Evolutionary conservation across 2,113 vertebrate species (phyloP), one percentile per base, ranked within the genome.

Genomic region (Zootoca vivipara): DNA sequence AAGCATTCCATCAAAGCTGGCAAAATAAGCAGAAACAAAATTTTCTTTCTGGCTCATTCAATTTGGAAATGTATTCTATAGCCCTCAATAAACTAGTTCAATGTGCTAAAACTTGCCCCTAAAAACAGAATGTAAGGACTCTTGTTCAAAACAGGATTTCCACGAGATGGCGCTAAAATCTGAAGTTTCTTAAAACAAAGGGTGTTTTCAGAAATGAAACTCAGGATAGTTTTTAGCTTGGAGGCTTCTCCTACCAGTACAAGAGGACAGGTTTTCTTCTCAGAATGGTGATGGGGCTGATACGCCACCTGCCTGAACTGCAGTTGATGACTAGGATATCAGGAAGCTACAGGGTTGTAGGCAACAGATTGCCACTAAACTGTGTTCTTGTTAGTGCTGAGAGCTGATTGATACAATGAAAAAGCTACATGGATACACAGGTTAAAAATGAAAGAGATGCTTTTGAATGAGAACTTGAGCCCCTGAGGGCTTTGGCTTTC

Each of bases 161-260:
- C 95, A 92, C 87, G 33, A 90, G 95, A 62, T 95, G 95, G 89
- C 91, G 92, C 93, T 93, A 77, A 35, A 87, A 77, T 2, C 18
- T 92, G 90, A 83, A 80, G 0, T 86, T 52, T 52, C 46, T 52
- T 52, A 10, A 10, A 52, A 52, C 46, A 52, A 52, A 52, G 1
- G 3, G 18, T n/a, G n/a, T 16, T 22, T n/a, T 38, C 30, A 56
- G 56, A n/a, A 42, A 42, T 15, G 16, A 35, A 9, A 9, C 10
- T n/a, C 0, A 4, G 1, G 0, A 40, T 42, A 42, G 22, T 33
- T 35, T 24, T 33, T 26, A 7, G 7, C 30, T 16, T 79, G 56
- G 40, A 28, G 4, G 30, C 30, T 33, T 72, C 26, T n/a, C n/a
- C 46, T 58, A 58, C 28, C 42, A 78, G 42, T 18, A 56, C 5